Base-by-base conservation (phyloP, 2,113 vertebrate species). In the Albula glossodonta region DNA sequence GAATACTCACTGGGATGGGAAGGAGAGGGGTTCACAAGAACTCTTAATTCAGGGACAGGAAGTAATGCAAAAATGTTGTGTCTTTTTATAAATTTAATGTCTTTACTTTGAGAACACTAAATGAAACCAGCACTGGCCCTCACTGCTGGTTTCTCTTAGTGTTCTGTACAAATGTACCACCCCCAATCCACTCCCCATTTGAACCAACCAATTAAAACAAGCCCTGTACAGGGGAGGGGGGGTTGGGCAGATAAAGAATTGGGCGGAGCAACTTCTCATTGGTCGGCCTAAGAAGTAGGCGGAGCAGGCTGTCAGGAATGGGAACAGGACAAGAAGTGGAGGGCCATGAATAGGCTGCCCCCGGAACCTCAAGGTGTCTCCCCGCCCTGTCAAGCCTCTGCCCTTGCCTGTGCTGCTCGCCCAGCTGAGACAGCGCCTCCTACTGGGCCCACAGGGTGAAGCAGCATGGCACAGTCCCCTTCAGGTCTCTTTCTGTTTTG, bases 391-490 rank as follows among this genome's bases (percentile, higher is more conserved):
- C 48, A 84, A 11, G 19, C 77, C 84, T 51, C 2, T 74, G 15
- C 2, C 50, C 77, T 77, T 52, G 80, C 51, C 51, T 17, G 78
- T 78, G 8, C 31, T 56, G 49, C 77, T 49, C 77, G 49, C 52
- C 77, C 84, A 85, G 52, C n/a, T 41, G 52, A 79, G 52, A 48
- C 17, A 52, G 25, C 84, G 12, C 77, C 66, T 48, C 77, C 31
- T 11, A 25, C 77, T 77, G n/a, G 41, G 77, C 78, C 19, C 31
- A 41, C 15, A 85, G 51, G n/a, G 74, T 52, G 74, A 12, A 84
- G 74, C n/a, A 84, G 19, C 66, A 84, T 80, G 56, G 50, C 77
- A 78, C 60, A 66, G 84, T 80, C 48, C 31, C 79, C 51, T 50
- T 80, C 51, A 13, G 15, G 15, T 51, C 41, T 80, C 50, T 22